Percentiles rank a stretch among this genome's conserved stretches.
phyloP scores from a whole-genome alignment of 2,888 invertebrate species.

The Rhingia campestris region DNA sequence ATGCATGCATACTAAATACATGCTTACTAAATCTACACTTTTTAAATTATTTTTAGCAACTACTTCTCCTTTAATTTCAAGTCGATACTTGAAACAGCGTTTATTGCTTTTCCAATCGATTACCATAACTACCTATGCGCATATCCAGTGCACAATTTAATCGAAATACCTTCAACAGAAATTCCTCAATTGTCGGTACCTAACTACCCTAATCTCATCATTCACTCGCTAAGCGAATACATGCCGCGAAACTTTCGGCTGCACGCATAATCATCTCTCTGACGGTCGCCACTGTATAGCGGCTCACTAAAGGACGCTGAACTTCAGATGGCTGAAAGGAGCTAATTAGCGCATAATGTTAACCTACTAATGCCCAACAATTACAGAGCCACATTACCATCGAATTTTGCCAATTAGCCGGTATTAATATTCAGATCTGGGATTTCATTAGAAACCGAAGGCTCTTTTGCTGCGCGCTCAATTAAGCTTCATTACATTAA shows the following conservation, averaged over 20 bases:
- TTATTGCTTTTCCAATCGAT: not conserved
- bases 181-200: slow-evolving; percentile 1
- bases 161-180: slow-evolving; percentile 2
- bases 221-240: not conserved
- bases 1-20: too few species aligned
- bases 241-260: slow-evolving; percentile 32
- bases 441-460: slow-evolving; percentile 7
- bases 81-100: too few species aligned
- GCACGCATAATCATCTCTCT: slow-evolving; percentile 20
- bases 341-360: slow-evolving; percentile 32
- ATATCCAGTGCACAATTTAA: slow-evolving; percentile 4
- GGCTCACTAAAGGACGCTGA: slow-evolving; percentile 10
- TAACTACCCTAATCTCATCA: slow-evolving; percentile 13
- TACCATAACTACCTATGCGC: slow-evolving; percentile 20
- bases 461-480: not conserved
- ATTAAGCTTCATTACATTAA: slow-evolving; percentile 16
- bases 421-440: slow-evolving; percentile 32
- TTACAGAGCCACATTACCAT: slow-evolving; percentile 41
- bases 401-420: slow-evolving; percentile 37
- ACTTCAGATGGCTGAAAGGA: slow-evolving; percentile 28
- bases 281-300: not conserved
- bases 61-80: too few species aligned
- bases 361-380: slow-evolving; percentile 33
- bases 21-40: too few species aligned
- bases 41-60: too few species aligned